Evolutionary conservation across 2,797 vertebrate species (phyloP).

Genomic region (Danio kyathit): DNA sequence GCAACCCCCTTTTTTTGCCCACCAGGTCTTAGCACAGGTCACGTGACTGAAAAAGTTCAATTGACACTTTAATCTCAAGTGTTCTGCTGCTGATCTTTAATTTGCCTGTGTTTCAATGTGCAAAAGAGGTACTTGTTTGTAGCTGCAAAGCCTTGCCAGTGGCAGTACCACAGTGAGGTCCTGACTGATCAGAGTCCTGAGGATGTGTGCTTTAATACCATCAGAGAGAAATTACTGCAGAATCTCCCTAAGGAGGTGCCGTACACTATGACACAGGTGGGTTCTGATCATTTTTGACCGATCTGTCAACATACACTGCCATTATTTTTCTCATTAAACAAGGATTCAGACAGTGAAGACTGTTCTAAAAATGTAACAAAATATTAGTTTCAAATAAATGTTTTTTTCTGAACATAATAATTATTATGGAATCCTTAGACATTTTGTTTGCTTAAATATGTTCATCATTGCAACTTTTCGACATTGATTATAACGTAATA

Average conservation of each 20-base stretch:
- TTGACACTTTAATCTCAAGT: not conserved
- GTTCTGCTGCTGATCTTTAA: not conserved
- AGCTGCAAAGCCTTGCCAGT: slow-evolving; percentile 85
- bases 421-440: not conserved
- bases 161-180: slow-evolving; percentile 92
- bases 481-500: not conserved
- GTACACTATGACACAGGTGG: slow-evolving; percentile 88
- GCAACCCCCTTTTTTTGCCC: no score
- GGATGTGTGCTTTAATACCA: slow-evolving; percentile 85
- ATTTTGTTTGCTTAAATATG: not conserved
- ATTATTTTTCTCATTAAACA: not conserved
- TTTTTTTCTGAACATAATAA: not conserved
- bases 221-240: slow-evolving; percentile 92
- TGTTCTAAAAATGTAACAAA: not conserved
- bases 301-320: not conserved
- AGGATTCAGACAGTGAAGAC: not conserved
- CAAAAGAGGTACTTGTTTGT: slow-evolving; percentile 87
- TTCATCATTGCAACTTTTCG: not conserved
- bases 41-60: not conserved
- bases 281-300: not conserved
- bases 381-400: not conserved
- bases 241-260: slow-evolving; percentile 92
- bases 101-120: not conserved
- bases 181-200: slow-evolving; percentile 91
- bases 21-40: no score